Conservation (phyloP, 2,113 vertebrate species). For the Typhlomys cinereus region DNA sequence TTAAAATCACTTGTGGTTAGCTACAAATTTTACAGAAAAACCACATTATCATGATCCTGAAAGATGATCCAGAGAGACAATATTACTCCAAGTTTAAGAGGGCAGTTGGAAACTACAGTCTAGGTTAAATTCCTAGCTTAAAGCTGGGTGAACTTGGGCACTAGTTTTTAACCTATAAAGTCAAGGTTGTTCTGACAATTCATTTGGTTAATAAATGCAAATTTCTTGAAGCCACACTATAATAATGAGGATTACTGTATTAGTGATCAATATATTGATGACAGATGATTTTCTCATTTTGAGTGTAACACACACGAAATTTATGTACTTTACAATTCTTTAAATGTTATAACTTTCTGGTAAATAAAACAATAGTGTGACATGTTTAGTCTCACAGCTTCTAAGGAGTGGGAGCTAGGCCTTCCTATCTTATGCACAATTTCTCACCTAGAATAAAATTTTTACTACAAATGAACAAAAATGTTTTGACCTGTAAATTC, state of each 20-base stretch:
- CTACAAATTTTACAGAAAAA: slow-evolving; percentile 17
- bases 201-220: not conserved
- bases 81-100: not conserved
- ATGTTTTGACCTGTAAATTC: not conserved
- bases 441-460: not conserved
- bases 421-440: no score
- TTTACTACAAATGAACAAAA: not conserved
- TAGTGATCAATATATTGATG: not conserved
- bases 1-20: slow-evolving; percentile 1
- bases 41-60: slow-evolving; percentile 28
- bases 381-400: not conserved
- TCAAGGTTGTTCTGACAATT: not conserved
- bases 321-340: not conserved
- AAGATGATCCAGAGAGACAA: slow-evolving; percentile 7
- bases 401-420: not conserved
- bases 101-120: not conserved
- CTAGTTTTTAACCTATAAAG: not conserved
- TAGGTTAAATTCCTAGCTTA: not conserved
- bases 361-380: not conserved
- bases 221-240: not conserved
- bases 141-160: not conserved
- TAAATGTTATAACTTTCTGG: not conserved
- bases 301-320: not conserved
- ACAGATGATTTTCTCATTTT: not conserved
- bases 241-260: not conserved